Base-by-base conservation (phyloP, 2,113 vertebrate species). In the Dicentrarchus labrax region DNA sequence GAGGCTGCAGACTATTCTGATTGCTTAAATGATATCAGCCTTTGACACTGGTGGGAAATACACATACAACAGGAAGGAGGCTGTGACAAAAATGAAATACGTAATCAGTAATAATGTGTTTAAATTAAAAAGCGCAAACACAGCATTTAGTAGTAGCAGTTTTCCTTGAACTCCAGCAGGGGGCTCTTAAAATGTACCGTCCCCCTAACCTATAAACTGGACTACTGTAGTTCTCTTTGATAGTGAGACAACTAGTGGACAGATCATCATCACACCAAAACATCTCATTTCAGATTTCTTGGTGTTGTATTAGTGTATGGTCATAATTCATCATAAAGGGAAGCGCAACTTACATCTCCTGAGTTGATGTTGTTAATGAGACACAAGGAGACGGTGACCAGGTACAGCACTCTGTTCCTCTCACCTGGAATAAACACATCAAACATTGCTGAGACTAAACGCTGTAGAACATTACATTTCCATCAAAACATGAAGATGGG, bases 331-430 rank as follows among this genome's bases (percentile, higher is more conserved):
- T 41, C 12, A 45, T 2, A 43, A 10, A 78, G 2, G 4, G 38
- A 48, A 5, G 59, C 3, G 0, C 50, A 22, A 90, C 94, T 95
- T 92, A 96, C 95, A 93, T 69, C 66, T 93, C 85, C 64, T 91
- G 93, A 47, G 91, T 79, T 1, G 92, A 81, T 21, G 91, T 75
- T 8, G 80, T 73, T 57, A 89, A 6, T 4, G 84, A 76, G 36
- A 86, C 78, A 41, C 70, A 85, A 10, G 86, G 47, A 76, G 93
- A 65, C 16, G 78, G 86, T 15, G 92, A 83, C 92, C 92, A 94
- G 2, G 85, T 56, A 41, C 87, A 93, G 83, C 93, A 95, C 6
- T 88, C 90, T 9, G 88, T 72, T 72, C 82, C 89, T 86, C 86
- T 92, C 73, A 93, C 90, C 95, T 96, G 74, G 17, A 80, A 4